Base-by-base conservation (phyloP, 2,888 invertebrate genomes). In the Ophion slaviceki region DNA sequence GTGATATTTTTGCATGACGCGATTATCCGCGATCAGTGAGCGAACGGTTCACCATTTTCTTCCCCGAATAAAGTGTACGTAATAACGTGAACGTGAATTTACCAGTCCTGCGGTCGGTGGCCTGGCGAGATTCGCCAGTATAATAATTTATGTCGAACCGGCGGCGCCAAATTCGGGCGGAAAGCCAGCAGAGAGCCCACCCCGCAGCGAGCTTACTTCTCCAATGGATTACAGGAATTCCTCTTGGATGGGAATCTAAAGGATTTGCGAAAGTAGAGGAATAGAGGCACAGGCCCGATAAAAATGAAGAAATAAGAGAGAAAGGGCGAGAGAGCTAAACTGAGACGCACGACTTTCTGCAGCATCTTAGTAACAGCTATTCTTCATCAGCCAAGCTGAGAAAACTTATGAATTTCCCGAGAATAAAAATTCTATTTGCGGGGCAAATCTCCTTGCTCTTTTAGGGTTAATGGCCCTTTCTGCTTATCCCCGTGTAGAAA, bases 121-220 rank as follows among this genome's bases (percentile, higher is more conserved):
- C 20, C 57, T 70, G 82, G 67, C 20, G 68, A 62, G 76, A 85
- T 85, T 76, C 82, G 40, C 67, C 71, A 71, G 71, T 77, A 85
- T 53, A 53, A 85, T 85, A 85, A 85, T 85, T 85, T 85, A 85
- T 85, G 85, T 67, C 76, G 80, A 82, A 82, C 76, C 85, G 85
- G 85, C 82, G 82, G 72, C 77, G 81, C 80, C 80, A 59, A 59
- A 79, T 77, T 76, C 81, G 82, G 86, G 85, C 82, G 76, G 67
- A 77, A 80, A 86, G 82, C 85, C 85, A 80, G 64, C 61, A 40
- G 32, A 24, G 76, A 53, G 70, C 32, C 71, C 32, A 78, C 28
- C 67, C 68, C 68, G 14, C 62, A 36, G 24, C 70, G 68, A 70
- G 70, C 57, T 64, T 53, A 24, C 62, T 71, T 14, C 20, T 53